A percentile compares a stretch with the other conserved stretches of the same genome.
Evolutionary conservation across 2,888 invertebrate genomes (phyloP).

Genomic region (Caenorhabditis panamensis): DNA sequence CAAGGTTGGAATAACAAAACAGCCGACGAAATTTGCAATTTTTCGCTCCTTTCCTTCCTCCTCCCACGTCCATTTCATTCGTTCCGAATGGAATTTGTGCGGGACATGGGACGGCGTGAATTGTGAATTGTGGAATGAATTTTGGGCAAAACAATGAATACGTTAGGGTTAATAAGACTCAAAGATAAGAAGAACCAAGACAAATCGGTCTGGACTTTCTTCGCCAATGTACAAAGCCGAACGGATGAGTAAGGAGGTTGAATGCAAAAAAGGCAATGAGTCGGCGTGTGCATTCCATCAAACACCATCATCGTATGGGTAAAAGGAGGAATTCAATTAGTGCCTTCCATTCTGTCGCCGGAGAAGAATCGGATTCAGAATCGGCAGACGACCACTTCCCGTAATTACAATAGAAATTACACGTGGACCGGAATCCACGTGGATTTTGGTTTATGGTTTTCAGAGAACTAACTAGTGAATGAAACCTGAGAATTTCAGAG

Average conservation of each 20-base stretch:
- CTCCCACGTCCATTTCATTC: constrained; percentile 6
- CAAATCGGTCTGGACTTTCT: no score
- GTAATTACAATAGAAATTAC: constrained; percentile 42
- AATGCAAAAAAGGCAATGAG: constrained; percentile 19
- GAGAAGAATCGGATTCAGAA: constrained; percentile 34
- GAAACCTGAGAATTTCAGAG: no score
- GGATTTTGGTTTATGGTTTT: no score
- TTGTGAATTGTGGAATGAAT: no score
- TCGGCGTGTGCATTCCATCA: constrained; percentile 53
- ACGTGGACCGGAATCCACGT: background rate
- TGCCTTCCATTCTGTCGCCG: constrained; percentile 45
- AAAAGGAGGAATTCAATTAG: constrained; percentile 50
- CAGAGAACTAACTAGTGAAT: no score
- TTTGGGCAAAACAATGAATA: constrained; percentile 35
- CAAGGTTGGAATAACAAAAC: constrained; percentile 38
- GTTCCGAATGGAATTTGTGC: background rate
- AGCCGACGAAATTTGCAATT: constrained; percentile 13
- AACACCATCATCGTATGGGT: constrained; percentile 46
- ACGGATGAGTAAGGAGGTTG: background rate
- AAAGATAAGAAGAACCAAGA: background rate
- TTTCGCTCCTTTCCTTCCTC: background rate
- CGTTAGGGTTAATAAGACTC: background rate
- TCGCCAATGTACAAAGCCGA: no score
- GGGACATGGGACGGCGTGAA: no score
- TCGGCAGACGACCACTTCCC: constrained; percentile 43